Base-by-base conservation (phyloP, 2,888 invertebrate species). In the Cetonia aurata region DNA sequence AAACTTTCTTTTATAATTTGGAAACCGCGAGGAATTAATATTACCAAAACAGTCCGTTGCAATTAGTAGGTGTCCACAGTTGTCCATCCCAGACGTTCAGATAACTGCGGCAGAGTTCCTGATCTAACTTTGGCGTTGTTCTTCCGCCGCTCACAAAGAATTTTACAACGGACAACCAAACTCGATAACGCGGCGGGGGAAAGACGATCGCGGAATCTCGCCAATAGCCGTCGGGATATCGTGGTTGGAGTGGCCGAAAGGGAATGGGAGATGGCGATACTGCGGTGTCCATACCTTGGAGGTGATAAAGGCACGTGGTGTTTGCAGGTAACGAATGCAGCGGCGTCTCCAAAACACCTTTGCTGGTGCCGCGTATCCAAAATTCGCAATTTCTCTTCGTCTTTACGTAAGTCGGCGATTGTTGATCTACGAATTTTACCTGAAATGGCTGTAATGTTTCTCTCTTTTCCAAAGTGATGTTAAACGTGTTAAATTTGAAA, bases 11-110 rank as follows among this genome's bases (percentile, higher is more conserved):
- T 15, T 31, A 59, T 33, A 6, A 25, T 25, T 25, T 67, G 10
- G 9, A 48, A 17, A 15, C 9, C 57, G 44, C 3, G 6, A 44
- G 25, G 25, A 25, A 25, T 25, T 25, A 4, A 1, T n/a, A n/a
- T 25, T 81, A 94, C 94, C 94, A 94, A 83, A 92, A 91, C 76
- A 93, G 88, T 85, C 94, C 94, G 80, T 93, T 93, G 85, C 94
- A 94, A 41, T 89, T 88, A 15, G 91, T 91, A 19, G 93, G 91
- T 79, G 91, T 90, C 79, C 92, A 89, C 79, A 93, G 87, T 57
- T 93, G 92, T 1, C 95, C 95, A 81, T 95, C 95, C 95, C 95
- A 95, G 76, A 95, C 91, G 85, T 94, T 92, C 77, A 95, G 86
- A 85, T 93, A 93, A 74, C 94, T 94, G 50, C 92, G 90, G 82